Evolutionary conservation across 2,888 invertebrate genomes (phyloP), one percentile per base, ranked within the genome.

Genomic region (Scaptomyza caliginosa): DNA sequence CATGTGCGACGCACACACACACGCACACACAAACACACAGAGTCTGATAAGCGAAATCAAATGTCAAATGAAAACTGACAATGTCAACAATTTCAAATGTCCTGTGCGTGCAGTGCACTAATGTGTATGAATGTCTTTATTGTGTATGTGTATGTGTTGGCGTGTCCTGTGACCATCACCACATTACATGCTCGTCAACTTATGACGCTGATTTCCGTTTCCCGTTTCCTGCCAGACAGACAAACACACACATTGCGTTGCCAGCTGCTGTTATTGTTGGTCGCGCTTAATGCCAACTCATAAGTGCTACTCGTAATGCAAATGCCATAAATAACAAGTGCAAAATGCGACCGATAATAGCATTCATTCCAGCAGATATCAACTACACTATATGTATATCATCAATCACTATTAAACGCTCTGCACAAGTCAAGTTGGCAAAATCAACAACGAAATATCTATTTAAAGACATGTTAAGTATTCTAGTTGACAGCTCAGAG

Each of bases 11-110:
- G 64, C 13, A 32, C 32, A 32, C 16, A 8, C 32, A 34, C 32
- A 16, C 16, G 16, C 4, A 2, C 16, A 7, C 28, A 3, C 28
- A n/a, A 0, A 26, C 26, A 10, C 26, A 26, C 26, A 56, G 63
- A 38, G 68, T 54, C 68, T 67, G 79, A 85, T 80, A 85, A 80
- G 80, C 83, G 73, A 82, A 85, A 85, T 79, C 79, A 80, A 80
- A 80, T 85, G 86, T 80, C 83, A 42, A 76, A 34, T 16, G 16
- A 34, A 34, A 82, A 65, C 77, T 71, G 79, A 72, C 66, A 85
- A 79, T 80, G 79, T 82, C 71, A 80, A 85, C 85, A 80, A 79
- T 85, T 76, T 72, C 57, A 68, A 79, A 66, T 72, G 82, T 72
- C 50, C 59, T 54, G 23, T 38, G 45, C 39, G 46, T 26, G 24